Base-by-base conservation (phyloP, 2,888 invertebrate species). In the Dolomedes plantarius region DNA sequence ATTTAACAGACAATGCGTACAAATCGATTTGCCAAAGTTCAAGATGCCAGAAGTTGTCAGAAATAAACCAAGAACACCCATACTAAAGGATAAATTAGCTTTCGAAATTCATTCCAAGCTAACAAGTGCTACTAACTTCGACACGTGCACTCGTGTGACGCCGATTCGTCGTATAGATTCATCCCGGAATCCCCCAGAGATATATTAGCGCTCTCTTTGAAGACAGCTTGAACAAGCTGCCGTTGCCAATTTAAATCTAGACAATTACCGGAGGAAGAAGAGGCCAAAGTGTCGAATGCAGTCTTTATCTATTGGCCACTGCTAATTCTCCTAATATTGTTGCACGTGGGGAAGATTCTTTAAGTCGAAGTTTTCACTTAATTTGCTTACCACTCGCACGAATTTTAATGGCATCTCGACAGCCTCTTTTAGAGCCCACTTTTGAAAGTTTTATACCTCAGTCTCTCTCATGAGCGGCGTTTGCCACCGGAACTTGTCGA, bases 371-470 rank as follows among this genome's bases (percentile, higher is more conserved):
- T 19, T 56, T 56, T 56, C 56, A 56, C 56, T 56, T 56, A 56
- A 56, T 56, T 56, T 11, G 19, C 56, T 56, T 56, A 56, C 23
- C 56, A 23, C 23, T 11, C 23, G 5, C 5, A 56, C n/a, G 56
- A 56, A 23, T 56, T 56, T 5, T 56, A 56, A 56, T 23, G 56
- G 62, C 28, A 13, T 28, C 69, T 7, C 9, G 19, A 3, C 31
- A 36, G 56, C 11, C 64, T 28, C 29, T 50, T 67, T 46, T 67
- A 29, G 50, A 36, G 23, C 9, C 19, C 46, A 65, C 65, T 73
- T 80, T 79, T 65, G 67, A 80, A 73, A 79, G 69, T 71, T 79
- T 79, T 72, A 19, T n/a, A 46, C 9, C 19, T 16, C 23, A 11
- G 9, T 16, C 11, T 36, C 7, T 16, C 46, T 16, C 16, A 16